Base-by-base conservation (phyloP, 2,888 invertebrate species). In the Xanthorhoe designata region DNA sequence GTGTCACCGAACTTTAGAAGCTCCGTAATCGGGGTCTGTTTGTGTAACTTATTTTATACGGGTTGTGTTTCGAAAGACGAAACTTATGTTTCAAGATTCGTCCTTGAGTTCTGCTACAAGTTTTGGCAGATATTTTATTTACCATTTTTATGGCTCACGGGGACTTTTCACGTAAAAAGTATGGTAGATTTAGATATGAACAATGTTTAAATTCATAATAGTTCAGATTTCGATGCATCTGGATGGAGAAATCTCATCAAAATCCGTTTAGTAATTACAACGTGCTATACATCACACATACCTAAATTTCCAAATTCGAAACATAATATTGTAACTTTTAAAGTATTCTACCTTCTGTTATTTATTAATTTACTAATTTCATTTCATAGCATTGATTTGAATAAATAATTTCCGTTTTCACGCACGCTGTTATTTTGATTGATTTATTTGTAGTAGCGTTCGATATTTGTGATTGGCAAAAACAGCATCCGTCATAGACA, bases 21-120 rank as follows among this genome's bases (percentile, higher is more conserved):
- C 54, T 62, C 68, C 62, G 69, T 68, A 72, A 66, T 66, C 59
- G 66, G 63, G 47, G 51, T 62, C 62, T 66, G 72, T 70, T 71
- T 69, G 64, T 66, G 15, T 51, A 68, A 72, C 66, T 68, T 66
- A 66, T 67, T 67, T 65, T 64, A 67, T 65, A 69, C 63, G 65
- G 66, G 57, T 50, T 45, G 42, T 58, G 58, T 66, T 57, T 61
- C 45, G 18, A 57, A 32, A 56, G 47, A 17, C 10, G 32, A 53
- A 58, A 66, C 66, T 66, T 66, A 66, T 50, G 66, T 58, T 62
- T 66, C 50, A 50, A 24, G 45, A 38, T 59, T n/a, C 53, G 52
- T 19, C 24, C 52, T 19, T 57, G 32, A 3, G 18, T 51, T 24
- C 19, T 24, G n/a, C 5, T 13, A 35, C 8, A 29, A 53, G 32